Evolutionary conservation across 35 echinoderm and acorn worm genomes (phyloP), one percentile per base, ranked within the genome.

Genomic region (Apostichopus californicus): DNA sequence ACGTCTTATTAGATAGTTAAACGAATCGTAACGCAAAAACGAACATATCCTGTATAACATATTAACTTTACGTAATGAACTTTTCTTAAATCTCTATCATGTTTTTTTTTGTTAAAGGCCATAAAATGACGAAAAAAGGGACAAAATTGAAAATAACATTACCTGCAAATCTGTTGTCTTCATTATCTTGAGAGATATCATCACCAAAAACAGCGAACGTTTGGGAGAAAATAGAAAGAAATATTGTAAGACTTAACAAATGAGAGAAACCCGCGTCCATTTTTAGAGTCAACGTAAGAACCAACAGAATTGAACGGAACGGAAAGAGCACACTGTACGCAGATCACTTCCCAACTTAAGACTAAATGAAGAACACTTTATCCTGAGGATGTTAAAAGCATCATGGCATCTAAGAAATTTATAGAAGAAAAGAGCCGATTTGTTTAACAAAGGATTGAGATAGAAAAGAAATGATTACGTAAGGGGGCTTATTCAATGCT

Each of bases 141-240:
- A 46, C 34, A 46, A 4, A 46, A 46, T 3, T 46, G 34, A 46
- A 46, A 46, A 46, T 46, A 1, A 46, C 34, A 46, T 46, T 46
- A 75, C 93, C 89, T 85, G 93, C 59, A 78, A 94, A 94, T 94
- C 93, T 91, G 78, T 94, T 91, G 79, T 94, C 93, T 86, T 94
- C 93, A 86, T 94, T 94, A 71, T 94, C 88, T 59, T 81, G 78
- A 53, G 88, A 91, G 18, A 94, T 91, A 53, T 94, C 93, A 17
- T 91, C 93, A 57, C 93, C 93, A 63, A 94, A 94, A 26, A 5
- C 46, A 6, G 84, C 92, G 18, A 21, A 78, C 5, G 57, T 54
- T 57, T 46, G 23, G 73, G 20, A 15, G 57, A 89, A 56, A 78
- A 90, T 4, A 56, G 68, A 90, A 77, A 90, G 65, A 75, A 90